Conservation (phyloP, 1,140 invertebrate species). For the Eriosoma lanigerum region DNA sequence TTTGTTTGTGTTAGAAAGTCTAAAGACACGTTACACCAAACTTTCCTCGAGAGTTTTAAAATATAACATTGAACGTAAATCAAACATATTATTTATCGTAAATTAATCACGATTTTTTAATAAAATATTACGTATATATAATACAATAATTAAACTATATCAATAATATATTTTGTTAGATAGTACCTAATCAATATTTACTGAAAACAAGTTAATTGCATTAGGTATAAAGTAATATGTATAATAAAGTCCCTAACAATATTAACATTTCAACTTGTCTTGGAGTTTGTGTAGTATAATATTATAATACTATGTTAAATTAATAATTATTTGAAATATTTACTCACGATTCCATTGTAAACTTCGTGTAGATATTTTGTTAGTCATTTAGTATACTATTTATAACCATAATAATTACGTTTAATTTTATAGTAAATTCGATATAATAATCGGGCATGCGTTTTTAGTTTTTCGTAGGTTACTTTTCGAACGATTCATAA, state of each 20-base stretch:
- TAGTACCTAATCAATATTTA: no score
- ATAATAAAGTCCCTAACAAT: not conserved
- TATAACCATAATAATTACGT: not conserved
- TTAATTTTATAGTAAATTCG: not conserved
- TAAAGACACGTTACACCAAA: constrained; percentile 9
- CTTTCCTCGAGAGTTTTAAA: no score
- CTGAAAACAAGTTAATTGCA: not conserved
- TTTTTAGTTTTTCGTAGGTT: no score
- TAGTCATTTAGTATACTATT: not conserved
- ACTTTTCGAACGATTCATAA: no score
- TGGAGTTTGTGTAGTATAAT: not conserved
- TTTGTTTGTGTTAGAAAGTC: not conserved
- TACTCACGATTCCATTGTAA: not conserved
- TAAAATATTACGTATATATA: no score
- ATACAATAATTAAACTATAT: no score
- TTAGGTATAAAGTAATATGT: not conserved
- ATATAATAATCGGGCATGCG: not conserved
- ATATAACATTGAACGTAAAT: constrained; percentile 12
- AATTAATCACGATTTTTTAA: no score
- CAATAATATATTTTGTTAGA: no score
- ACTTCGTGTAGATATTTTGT: no score
- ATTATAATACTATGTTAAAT: not conserved
- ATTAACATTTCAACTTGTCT: not conserved
- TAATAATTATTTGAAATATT: not conserved
- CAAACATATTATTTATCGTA: no score